These are phyloP conservation scores for Mesitornis unicolor DNA, from an alignment of 2,113 vertebrate genomes.

Conservation along the genomic window DNA sequence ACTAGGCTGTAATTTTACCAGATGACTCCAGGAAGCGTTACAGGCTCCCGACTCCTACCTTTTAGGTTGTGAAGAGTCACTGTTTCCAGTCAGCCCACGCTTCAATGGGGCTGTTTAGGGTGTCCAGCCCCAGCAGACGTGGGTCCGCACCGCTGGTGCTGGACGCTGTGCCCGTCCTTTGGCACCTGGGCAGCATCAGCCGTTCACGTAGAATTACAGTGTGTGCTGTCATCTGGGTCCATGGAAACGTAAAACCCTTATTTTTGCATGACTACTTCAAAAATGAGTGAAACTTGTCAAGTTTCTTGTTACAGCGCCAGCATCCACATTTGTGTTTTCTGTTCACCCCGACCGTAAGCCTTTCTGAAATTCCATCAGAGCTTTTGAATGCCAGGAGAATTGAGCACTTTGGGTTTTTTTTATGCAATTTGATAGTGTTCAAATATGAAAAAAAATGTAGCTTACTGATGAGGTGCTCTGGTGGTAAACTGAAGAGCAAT, in stretches of 20 bases:
- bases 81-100: background rate
- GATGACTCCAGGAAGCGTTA: background rate
- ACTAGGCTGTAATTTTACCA: background rate
- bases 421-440: background rate
- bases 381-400: background rate
- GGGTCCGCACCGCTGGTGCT: too few relatives aligned
- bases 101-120: background rate
- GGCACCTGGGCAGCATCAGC: background rate
- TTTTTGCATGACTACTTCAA: background rate
- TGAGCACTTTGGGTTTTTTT: background rate
- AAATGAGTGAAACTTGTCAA: background rate
- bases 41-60: background rate
- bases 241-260: background rate
- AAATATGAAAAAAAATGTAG: background rate
- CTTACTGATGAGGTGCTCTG: background rate
- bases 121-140: too few relatives aligned
- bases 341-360: background rate
- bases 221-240: background rate
- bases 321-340: background rate
- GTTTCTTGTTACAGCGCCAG: background rate
- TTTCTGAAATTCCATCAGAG: background rate
- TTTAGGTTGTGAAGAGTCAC: background rate
- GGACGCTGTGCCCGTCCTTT: background rate
- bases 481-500: too few relatives aligned
- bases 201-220: background rate